Conservation (phyloP, 2,797 vertebrate genomes). For the Aphelocoma californica region DNA sequence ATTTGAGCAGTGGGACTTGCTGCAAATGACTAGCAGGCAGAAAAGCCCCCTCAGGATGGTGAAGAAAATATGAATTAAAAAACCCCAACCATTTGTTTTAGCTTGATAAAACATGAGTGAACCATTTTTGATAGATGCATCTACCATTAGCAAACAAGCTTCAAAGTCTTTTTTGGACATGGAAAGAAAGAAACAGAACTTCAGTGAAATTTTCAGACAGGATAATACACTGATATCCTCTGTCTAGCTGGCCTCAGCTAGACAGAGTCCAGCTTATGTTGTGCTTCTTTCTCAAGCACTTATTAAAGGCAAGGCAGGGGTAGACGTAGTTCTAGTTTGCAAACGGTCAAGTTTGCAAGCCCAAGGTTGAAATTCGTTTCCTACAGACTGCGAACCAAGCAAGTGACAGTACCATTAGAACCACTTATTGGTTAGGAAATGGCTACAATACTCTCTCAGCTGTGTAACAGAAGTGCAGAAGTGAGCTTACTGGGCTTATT, state of each 20-base stretch:
- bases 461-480: background rate
- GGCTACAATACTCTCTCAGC: background rate
- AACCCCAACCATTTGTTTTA: background rate
- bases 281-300: background rate
- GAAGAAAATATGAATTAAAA: background rate
- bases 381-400: background rate
- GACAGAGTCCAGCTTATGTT: background rate
- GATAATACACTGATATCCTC: background rate
- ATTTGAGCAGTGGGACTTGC: background rate
- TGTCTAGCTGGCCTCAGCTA: background rate
- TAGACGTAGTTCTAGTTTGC: background rate
- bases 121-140: background rate
- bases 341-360: background rate
- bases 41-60: background rate
- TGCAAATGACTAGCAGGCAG: background rate
- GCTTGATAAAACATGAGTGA: background rate
- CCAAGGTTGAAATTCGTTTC: background rate
- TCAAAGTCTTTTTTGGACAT: background rate
- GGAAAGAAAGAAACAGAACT: background rate
- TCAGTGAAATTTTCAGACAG: background rate
- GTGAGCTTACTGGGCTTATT: background rate
- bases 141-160: background rate
- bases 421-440: background rate
- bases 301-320: background rate
- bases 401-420: background rate